Evolutionary conservation across 2,113 vertebrate genomes (phyloP), one percentile per base, ranked within the genome.

Genomic region (Elephantulus edwardii): DNA sequence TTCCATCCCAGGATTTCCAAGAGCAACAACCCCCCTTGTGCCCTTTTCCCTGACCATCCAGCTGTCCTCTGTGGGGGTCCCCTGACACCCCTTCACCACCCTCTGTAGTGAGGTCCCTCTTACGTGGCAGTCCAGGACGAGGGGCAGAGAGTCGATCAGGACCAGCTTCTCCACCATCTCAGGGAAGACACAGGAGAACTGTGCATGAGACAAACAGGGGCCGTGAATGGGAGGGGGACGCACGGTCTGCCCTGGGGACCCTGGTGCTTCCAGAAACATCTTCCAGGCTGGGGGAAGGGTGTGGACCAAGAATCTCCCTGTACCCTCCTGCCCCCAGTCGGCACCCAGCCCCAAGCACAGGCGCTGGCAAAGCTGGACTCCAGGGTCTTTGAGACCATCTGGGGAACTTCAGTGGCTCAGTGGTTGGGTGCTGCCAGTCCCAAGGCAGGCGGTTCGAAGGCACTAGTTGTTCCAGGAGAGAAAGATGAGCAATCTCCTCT

Each of bases 121-220:
- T 95, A 98, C 98, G 54, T 91, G 71, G 30, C 35, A 42, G 60
- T 88, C 90, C 58, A 98, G 97, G 8, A 97, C 58, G 95, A 99
- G 98, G 19, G 98, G 98, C 8, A 50, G 60, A 0, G 95, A 93
- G 88, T 99, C 99, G 96, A 99, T 95, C 64, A 99, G 95, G 71
- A 99, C 95, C 24, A 99, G 60, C 50, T 97, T 97, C 20, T 99
- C 98, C 93, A 99, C 98, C 98, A 98, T 98, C 94, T 99, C 98
- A 0, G 99, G 98, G 96, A 98, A 99, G 92, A 98, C 46, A 19
- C 98, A 97, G 82, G 97, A 97, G 89, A 99, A 99, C 99, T 99
- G 56, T 84, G 24, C 33, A 2, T 0, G 4, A 58, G 9, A 50
- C 19, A 2, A 35, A 30, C 28, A 54, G 11, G 48, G 40, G 20